These are phyloP conservation scores for Anarsia innoxiella DNA, from an alignment of 2,888 invertebrate species.

Conservation along the genomic window DNA sequence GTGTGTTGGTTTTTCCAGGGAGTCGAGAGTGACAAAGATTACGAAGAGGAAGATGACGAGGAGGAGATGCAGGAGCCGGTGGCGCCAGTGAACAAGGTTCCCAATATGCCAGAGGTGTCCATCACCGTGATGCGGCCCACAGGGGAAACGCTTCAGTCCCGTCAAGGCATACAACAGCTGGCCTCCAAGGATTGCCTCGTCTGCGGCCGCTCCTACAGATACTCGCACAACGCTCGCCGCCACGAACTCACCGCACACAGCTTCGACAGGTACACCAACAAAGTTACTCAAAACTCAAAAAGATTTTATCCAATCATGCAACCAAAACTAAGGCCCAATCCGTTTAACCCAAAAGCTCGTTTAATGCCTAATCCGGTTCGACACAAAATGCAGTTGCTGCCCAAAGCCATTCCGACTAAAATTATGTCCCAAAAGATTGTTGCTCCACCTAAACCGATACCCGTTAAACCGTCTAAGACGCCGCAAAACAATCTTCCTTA, in stretches of 20 bases:
- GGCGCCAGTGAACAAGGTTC: conserved; percentile 35
- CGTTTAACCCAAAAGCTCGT: conserved; percentile 67
- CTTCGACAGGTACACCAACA: conserved; percentile 70
- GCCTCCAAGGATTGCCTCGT: conserved; percentile 70
- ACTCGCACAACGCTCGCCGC: conserved; percentile 68
- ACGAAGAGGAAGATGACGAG: conserved; percentile 58
- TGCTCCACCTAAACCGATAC: conserved; percentile 54
- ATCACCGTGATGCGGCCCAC: conserved; percentile 66
- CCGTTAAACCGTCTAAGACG: conserved; percentile 46
- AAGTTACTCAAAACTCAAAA: conserved; percentile 45
- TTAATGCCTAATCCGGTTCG: conserved; percentile 68
- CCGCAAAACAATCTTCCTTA: conserved; percentile 60
- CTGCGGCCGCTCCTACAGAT: conserved; percentile 65
- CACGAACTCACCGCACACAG: conserved; percentile 66
- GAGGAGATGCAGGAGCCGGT: conserved; percentile 39
- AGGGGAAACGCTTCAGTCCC: conserved; percentile 59
- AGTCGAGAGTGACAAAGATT: conserved; percentile 59
- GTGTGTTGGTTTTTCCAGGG: too few relatives aligned
- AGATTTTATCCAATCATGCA: conserved; percentile 45
- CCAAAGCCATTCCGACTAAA: conserved; percentile 46
- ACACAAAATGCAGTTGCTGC: conserved; percentile 59
- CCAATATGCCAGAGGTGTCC: conserved; percentile 63
- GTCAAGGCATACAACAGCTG: conserved; percentile 66
- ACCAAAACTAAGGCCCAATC: conserved; percentile 65
- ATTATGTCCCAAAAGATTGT: conserved; percentile 41